Conservation (phyloP, 2,888 invertebrate species). For the Pachliopta kotzebuea region DNA sequence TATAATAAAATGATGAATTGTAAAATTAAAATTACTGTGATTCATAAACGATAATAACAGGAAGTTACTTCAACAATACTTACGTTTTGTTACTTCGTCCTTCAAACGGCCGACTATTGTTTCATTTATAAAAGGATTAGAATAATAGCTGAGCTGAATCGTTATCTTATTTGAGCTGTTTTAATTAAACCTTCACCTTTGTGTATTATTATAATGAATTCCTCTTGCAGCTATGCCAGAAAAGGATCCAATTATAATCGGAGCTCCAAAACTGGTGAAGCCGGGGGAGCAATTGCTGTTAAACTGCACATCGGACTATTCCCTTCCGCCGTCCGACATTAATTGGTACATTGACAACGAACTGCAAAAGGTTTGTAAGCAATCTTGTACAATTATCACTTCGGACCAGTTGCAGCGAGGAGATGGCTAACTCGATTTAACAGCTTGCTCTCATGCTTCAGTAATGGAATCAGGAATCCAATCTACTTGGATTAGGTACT, state of each 20-base stretch:
- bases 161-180: neutral
- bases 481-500: conserved; percentile 51
- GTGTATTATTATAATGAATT: conserved; percentile 45
- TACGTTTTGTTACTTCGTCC: neutral
- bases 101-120: too few relatives aligned
- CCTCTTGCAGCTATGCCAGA: conserved; percentile 68
- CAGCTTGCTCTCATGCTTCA: conserved; percentile 44
- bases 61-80: neutral
- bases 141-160: too few relatives aligned
- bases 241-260: conserved; percentile 65
- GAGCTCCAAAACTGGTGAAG: conserved; percentile 66
- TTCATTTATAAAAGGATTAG: too few relatives aligned
- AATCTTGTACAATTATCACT: conserved; percentile 30
- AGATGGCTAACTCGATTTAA: conserved; percentile 41
- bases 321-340: conserved; percentile 70
- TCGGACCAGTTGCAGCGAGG: conserved; percentile 31
- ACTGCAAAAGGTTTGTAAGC: conserved; percentile 64
- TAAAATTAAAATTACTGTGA: neutral
- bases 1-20: neutral
- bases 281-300: conserved; percentile 70
- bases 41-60: neutral
- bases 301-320: conserved; percentile 72
- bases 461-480: conserved; percentile 53
- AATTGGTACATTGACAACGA: conserved; percentile 75
- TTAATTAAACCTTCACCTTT: neutral